These are phyloP conservation scores for Dreissena rostriformis DNA, from an alignment of 1,140 invertebrate species.

Conservation along the genomic window DNA sequence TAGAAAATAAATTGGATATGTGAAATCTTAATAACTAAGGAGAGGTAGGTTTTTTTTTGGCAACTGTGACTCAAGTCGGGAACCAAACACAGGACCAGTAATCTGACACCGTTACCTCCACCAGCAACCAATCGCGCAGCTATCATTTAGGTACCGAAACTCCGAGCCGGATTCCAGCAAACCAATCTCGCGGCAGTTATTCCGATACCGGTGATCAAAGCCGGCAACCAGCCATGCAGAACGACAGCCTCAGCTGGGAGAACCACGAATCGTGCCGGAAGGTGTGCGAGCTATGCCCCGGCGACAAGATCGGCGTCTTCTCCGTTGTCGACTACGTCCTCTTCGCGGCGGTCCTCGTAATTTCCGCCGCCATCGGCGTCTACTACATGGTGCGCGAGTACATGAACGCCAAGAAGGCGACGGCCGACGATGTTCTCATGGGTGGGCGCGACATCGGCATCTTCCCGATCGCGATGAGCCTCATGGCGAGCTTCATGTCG, in stretches of 20 bases:
- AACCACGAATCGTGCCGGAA: constrained; percentile 54
- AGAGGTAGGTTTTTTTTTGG: too few relatives aligned
- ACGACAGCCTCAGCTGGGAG: not conserved
- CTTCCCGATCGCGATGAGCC: constrained; percentile 72
- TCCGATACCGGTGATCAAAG: too few relatives aligned
- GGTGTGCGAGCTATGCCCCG: constrained; percentile 65
- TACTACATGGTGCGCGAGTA: constrained; percentile 87
- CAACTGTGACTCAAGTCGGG: too few relatives aligned
- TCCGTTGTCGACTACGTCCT: constrained; percentile 77
- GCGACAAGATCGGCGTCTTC: constrained; percentile 65
- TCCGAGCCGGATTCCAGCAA: too few relatives aligned
- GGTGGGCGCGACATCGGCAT: constrained; percentile 89
- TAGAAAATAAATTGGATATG: too few relatives aligned
- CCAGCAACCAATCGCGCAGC: too few relatives aligned
- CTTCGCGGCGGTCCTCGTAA: constrained; percentile 74
- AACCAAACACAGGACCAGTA: too few relatives aligned
- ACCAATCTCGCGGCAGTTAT: too few relatives aligned
- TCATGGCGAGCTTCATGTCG: constrained; percentile 89
- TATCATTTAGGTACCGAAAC: too few relatives aligned
- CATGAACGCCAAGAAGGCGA: constrained; percentile 91
- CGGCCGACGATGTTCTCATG: constrained; percentile 89
- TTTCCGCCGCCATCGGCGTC: constrained; percentile 83
- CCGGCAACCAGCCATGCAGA: too few relatives aligned
- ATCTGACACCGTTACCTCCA: too few relatives aligned
- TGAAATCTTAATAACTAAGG: too few relatives aligned